phyloP scores from a whole-genome alignment of 1,140 invertebrate genomes.

The Phymorhynchus buccinoides region DNA sequence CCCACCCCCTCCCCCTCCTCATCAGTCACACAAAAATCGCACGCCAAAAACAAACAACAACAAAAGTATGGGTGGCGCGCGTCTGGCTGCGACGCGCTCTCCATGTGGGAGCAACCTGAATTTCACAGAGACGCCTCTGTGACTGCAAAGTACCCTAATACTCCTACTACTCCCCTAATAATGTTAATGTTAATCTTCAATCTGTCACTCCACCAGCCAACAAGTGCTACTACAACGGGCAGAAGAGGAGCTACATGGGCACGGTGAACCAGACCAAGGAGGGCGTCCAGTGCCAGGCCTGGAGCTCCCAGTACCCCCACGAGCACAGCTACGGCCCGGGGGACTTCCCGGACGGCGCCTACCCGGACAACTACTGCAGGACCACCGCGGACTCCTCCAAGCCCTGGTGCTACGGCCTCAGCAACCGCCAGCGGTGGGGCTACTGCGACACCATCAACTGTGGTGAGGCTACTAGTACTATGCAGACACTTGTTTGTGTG shows the following conservation, averaged over 20 bases:
- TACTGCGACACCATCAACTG: conserved; percentile 67
- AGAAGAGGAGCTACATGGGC: conserved; percentile 63
- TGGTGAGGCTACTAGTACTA: conserved; percentile 65
- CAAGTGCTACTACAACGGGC: conserved; percentile 67
- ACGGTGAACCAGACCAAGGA: conserved; percentile 57
- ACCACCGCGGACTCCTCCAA: conserved; percentile 92
- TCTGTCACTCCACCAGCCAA: no score
- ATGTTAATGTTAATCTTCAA: no score
- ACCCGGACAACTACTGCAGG: conserved; percentile 90
- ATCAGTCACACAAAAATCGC: no score
- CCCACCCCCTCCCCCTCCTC: no score
- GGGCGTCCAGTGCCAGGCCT: conserved; percentile 83
- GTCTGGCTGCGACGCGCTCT: no score
- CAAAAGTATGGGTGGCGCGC: no score
- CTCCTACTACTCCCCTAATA: no score
- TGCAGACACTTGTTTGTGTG: no score
- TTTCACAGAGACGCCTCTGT: no score
- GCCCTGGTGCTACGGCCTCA: conserved; percentile 96
- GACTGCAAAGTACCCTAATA: no score
- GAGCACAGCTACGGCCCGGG: conserved; percentile 80
- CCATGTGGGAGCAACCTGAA: no score
- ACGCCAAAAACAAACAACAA: no score
- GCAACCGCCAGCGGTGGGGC: conserved; percentile 76
- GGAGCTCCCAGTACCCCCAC: conserved; percentile 90
- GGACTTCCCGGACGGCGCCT: conserved; percentile 59